phyloP scores from a whole-genome alignment of 2,888 invertebrate genomes.

The Apodemia zela region DNA sequence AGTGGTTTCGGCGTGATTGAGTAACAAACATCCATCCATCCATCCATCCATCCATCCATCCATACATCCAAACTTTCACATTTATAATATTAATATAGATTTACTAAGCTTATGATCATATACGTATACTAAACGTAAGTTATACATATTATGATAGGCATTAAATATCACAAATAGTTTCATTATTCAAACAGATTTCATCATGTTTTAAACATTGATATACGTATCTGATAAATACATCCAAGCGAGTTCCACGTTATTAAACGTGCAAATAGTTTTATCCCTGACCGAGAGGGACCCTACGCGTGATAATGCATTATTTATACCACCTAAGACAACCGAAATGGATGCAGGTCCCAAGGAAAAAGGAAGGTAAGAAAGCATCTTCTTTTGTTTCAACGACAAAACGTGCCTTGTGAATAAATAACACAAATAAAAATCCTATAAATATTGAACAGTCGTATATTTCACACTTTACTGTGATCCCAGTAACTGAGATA shows the following conservation, averaged over 20 bases:
- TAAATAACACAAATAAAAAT: slow-evolving; percentile 77
- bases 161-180: too few relatives aligned
- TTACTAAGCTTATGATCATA: too few relatives aligned
- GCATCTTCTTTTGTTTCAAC: slow-evolving; percentile 45
- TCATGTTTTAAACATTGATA: slow-evolving; percentile 3
- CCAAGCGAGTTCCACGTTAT: slow-evolving; percentile 35
- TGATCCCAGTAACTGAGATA: slow-evolving; percentile 65
- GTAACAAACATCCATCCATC: too few relatives aligned
- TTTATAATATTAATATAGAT: too few relatives aligned
- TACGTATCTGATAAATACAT: slow-evolving; percentile 17
- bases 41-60: too few relatives aligned
- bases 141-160: too few relatives aligned
- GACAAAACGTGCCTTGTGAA: slow-evolving; percentile 52
- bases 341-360: slow-evolving; percentile 74
- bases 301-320: slow-evolving; percentile 79
- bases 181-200: background rate
- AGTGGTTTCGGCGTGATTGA: too few relatives aligned
- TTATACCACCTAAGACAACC: slow-evolving; percentile 72
- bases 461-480: slow-evolving; percentile 75
- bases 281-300: slow-evolving; percentile 47
- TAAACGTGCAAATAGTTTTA: slow-evolving; percentile 59
- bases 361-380: slow-evolving; percentile 71
- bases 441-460: slow-evolving; percentile 75
- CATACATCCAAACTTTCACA: too few relatives aligned
- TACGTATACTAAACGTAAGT: too few relatives aligned